Evolutionary conservation across 2,797 vertebrate genomes (phyloP).

Genomic region (Oceanodroma leucorhoa): DNA sequence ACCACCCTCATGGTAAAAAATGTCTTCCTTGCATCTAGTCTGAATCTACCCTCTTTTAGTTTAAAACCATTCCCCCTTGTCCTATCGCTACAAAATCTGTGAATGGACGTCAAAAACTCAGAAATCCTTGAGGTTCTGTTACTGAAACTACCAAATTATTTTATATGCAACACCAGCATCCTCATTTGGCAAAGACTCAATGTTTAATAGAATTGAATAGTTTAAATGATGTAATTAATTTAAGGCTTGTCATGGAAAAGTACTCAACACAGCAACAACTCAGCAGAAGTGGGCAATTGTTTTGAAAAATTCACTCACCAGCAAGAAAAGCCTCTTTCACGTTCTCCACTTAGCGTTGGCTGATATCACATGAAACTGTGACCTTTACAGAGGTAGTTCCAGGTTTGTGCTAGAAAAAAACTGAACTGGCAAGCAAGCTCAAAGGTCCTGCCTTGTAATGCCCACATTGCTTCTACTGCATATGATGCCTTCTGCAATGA

Average conservation of each 20-base stretch:
- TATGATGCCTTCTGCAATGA: background rate
- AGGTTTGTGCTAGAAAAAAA: background rate
- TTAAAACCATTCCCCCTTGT: background rate
- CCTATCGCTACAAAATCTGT: background rate
- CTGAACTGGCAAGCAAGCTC: background rate
- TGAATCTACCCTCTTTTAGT: background rate
- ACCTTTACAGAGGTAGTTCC: background rate
- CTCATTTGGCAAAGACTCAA: background rate
- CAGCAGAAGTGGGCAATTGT: background rate
- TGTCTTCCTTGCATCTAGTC: background rate
- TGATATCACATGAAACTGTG: background rate
- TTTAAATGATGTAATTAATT: background rate
- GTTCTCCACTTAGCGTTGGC: background rate
- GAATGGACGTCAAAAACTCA: background rate
- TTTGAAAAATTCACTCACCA: background rate
- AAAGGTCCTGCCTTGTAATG: background rate
- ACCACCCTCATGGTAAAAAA: fast-evolving
- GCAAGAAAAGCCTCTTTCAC: background rate
- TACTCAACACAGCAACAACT: background rate
- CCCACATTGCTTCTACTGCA: background rate
- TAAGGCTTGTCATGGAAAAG: background rate
- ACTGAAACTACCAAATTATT: background rate
- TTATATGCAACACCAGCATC: background rate
- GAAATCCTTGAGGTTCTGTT: background rate
- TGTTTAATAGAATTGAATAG: background rate